Evolutionary conservation across 2,113 vertebrate genomes (phyloP).

Genomic region (Spilogale gracilis): DNA sequence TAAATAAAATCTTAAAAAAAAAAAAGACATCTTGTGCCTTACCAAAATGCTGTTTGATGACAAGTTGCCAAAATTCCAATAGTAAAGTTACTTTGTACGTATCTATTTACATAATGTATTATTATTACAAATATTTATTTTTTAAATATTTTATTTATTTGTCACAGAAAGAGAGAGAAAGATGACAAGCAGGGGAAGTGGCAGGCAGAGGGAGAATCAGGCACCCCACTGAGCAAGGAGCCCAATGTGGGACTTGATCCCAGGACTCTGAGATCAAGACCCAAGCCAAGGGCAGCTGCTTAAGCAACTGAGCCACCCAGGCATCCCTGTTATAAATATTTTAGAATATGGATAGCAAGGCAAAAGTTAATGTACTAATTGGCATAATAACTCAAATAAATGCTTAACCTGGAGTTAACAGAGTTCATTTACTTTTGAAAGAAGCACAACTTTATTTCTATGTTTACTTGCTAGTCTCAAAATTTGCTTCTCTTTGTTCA

Average conservation of each 20-base stretch:
- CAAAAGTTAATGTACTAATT: conserved; percentile 17
- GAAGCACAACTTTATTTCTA: neutral
- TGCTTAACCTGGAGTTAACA: conserved; percentile 24
- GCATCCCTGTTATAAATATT: neutral
- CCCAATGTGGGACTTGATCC: too few species aligned
- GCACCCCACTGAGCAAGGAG: too few species aligned
- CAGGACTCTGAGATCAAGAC: too few species aligned
- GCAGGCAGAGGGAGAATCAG: neutral
- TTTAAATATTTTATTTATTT: neutral
- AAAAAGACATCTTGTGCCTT: neutral
- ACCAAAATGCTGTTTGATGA: neutral
- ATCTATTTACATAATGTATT: conserved; percentile 24
- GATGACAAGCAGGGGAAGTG: neutral
- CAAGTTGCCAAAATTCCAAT: neutral
- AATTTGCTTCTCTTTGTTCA: neutral
- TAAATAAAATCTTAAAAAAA: too few species aligned
- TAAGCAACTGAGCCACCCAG: too few species aligned
- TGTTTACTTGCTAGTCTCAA: neutral
- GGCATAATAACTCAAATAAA: neutral
- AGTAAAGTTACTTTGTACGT: neutral
- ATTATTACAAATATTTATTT: neutral
- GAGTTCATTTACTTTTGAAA: neutral
- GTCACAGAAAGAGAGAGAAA: neutral
- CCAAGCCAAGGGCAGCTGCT: too few species aligned
- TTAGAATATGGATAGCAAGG: conserved; percentile 46